Conservation (phyloP, 2,113 vertebrate species). For the Siphamia tubifer region DNA sequence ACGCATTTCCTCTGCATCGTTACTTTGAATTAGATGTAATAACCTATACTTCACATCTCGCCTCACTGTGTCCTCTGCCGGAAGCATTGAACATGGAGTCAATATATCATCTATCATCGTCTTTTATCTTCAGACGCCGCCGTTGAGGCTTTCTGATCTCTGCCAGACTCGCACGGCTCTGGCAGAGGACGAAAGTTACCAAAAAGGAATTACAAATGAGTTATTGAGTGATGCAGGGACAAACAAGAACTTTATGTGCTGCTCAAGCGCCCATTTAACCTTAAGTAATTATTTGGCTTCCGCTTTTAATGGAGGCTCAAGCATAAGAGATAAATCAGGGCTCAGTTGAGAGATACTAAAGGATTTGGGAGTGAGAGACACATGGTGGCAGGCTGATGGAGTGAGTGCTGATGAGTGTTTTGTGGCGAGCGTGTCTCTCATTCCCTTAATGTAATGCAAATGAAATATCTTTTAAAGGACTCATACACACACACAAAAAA, state of each 20-base stretch:
- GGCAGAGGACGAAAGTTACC: conserved; percentile 21
- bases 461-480: neutral
- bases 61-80: conserved; percentile 31
- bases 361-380: conserved; percentile 16
- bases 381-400: conserved; percentile 17
- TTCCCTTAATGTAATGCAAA: neutral
- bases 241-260: conserved; percentile 29
- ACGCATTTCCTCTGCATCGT: neutral
- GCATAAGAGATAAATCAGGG: conserved; percentile 30
- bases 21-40: conserved; percentile 1
- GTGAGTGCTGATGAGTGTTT: neutral
- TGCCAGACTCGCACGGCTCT: neutral
- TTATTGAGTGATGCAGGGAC: conserved; percentile 15
- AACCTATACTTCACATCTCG: conserved; percentile 20
- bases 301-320: conserved; percentile 31
- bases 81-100: conserved; percentile 12
- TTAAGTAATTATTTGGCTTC: conserved; percentile 55
- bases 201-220: conserved; percentile 30
- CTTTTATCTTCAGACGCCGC: conserved; percentile 26
- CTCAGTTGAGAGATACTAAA: conserved; percentile 26
- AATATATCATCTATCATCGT: conserved; percentile 26
- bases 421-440: neutral
- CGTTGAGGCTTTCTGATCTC: conserved; percentile 3
- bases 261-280: conserved; percentile 39
- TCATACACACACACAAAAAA: too few species aligned